phyloP scores from a whole-genome alignment of 2,113 vertebrate genomes.

The Odocoileus hemionus region DNA sequence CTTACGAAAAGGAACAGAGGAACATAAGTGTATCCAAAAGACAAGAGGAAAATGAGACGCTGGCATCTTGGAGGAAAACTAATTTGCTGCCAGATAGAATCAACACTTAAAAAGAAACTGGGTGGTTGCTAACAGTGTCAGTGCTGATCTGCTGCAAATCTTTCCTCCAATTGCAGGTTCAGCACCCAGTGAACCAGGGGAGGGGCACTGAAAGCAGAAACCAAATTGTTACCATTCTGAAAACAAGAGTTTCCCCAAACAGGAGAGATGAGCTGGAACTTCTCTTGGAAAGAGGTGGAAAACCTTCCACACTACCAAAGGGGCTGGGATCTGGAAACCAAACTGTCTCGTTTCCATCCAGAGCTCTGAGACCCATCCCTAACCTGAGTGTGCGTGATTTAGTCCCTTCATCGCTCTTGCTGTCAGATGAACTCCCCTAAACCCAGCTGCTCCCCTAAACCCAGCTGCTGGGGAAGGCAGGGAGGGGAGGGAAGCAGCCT shows the following conservation, averaged over 20 bases:
- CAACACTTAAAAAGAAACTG: background rate
- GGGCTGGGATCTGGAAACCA: constrained; percentile 89
- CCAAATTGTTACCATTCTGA: constrained; percentile 57
- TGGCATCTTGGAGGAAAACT: background rate
- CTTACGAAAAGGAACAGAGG: background rate
- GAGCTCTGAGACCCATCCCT: background rate
- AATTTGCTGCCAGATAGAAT: background rate
- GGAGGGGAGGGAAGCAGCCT: background rate
- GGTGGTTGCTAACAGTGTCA: constrained; percentile 28
- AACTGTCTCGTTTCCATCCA: constrained; percentile 89
- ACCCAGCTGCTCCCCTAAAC: background rate
- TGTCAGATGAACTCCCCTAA: background rate
- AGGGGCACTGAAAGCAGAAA: background rate
- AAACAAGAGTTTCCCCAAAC: constrained; percentile 59
- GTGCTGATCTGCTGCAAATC: background rate
- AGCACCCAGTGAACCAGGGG: background rate
- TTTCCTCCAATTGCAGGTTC: background rate
- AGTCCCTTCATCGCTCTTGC: background rate
- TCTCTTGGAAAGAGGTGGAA: constrained; percentile 50
- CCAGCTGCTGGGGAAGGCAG: rapidly evolving
- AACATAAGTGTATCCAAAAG: background rate
- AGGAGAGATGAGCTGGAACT: constrained; percentile 22
- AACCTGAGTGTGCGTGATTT: background rate
- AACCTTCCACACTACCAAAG: background rate
- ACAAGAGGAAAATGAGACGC: background rate